Base-by-base conservation (phyloP, 2,888 invertebrate species). In the Hydriomena furcata region DNA sequence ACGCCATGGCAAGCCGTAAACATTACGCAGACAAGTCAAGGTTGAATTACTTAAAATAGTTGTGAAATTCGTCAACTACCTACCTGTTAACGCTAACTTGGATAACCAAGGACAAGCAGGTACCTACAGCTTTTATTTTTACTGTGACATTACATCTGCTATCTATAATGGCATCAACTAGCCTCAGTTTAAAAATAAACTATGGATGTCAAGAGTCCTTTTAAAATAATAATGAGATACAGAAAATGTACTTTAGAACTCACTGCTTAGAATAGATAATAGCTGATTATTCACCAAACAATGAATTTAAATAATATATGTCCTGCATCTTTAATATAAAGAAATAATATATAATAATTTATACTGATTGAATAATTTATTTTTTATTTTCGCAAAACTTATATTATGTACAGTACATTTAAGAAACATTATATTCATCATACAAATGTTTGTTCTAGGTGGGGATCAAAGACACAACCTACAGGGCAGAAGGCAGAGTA, bases 51-150 rank as follows among this genome's bases (percentile, higher is more conserved):
- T 30, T 44, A 61, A 63, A 52, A 45, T 41, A 52, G 48, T 69
- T 66, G 55, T 63, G 55, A 67, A 61, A 70, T 66, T 64, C 63
- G 62, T 64, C 65, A 68, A 65, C 55, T 41, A 35, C 59, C 51
- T 45, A 57, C 38, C 61, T 52, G 62, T 57, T 52, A 58, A n/a
- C n/a, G n/a, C 49, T 50, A 57, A 52, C 55, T 60, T 61, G 36
- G 36, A 47, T 38, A 63, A 53, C 57, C 68, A 67, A 65, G 71
- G 68, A 54, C 62, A 57, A 41, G 36, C 8, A 51, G 13, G 10
- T 17, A 12, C 5, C 4, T 25, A 34, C 38, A 8, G 21, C 27
- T 35, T 6, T 27, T 36, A 25, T 45, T 51, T 51, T 24, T 24
- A 35, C 24, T 11, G 36, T 17, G 30, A n/a, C 25, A 20, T 20